phyloP scores from a whole-genome alignment of 2,113 vertebrate species.

The Enhydra lutris region DNA sequence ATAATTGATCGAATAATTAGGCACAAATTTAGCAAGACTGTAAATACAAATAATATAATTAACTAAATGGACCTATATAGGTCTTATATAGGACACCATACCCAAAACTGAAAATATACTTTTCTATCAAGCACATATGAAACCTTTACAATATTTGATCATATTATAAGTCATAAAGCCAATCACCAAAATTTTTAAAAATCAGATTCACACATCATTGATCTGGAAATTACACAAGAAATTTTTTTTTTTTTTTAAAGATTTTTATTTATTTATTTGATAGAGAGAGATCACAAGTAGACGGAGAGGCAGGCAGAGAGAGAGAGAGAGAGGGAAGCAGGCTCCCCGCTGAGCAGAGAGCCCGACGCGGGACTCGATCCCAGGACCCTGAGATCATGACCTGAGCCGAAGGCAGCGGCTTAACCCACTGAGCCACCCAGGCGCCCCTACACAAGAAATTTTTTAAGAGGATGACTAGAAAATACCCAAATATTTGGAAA shows the following conservation, averaged over 20 bases:
- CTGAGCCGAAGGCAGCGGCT: too few relatives aligned
- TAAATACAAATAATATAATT: not conserved
- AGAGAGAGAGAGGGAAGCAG: too few relatives aligned
- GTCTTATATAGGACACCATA: not conserved
- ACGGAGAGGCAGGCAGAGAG: too few relatives aligned
- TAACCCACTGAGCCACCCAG: too few relatives aligned
- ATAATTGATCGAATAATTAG: not conserved
- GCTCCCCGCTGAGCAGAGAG: too few relatives aligned
- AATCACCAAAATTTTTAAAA: not conserved
- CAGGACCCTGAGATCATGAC: too few relatives aligned
- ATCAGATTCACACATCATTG: not conserved
- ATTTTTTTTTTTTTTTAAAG: too few relatives aligned
- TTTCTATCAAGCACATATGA: not conserved
- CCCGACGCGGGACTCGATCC: too few relatives aligned
- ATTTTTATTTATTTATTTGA: too few relatives aligned
- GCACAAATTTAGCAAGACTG: not conserved
- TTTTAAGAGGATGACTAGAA: not conserved
- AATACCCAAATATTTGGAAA: not conserved
- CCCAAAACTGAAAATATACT: not conserved
- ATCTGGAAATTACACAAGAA: not conserved
- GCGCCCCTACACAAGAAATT: not conserved
- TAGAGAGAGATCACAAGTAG: too few relatives aligned
- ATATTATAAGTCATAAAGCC: not conserved
- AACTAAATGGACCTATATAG: not conserved
- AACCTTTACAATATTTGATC: not conserved